Evolutionary conservation across 2,113 vertebrate species (phyloP), one percentile per base, ranked within the genome.

Genomic region (Ornithorhynchus anatinus): DNA sequence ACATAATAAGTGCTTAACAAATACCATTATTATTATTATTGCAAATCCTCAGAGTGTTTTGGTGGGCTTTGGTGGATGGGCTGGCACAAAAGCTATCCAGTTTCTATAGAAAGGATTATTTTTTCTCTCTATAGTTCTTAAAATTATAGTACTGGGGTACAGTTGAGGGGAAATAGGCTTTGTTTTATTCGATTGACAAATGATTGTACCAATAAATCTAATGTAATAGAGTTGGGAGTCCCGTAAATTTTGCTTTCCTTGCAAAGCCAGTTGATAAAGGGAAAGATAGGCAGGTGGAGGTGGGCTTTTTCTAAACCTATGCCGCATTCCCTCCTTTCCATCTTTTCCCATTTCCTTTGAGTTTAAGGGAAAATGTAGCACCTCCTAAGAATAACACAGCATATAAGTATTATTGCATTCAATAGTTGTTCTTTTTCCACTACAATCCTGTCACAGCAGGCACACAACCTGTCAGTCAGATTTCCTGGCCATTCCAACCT

Each of bases 321-420:
- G n/a, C n/a, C 9, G 1, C 36, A 37, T 36, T 51, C 38, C 13
- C 14, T 13, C 32, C n/a, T 69, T 48, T 52, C 61, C 40, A 57
- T 57, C 38, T 61, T 59, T 73, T 68, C 29, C n/a, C 19, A 25
- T 64, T 48, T 63, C 44, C 47, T 68, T 66, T 38, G 38, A 53
- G 40, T 43, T 32, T 17, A 51, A 70, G 60, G 43, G 25, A 59
- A 72, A 66, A 19, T 48, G 10, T 15, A 9, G 35, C 36, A 29
- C 22, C 9, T 39, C 57, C 22, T 20, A 61, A 61, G 44, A 70
- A 42, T 2, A 42, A 16, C 27, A 20, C 45, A 15, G 23, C 69
- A 44, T 33, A 65, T 25, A 74, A 32, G 42, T 69, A 57, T 22
- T 38, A 29, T 31, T 60, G 13, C 36, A 10, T 65, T 73, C 54